Conservation (phyloP, 2,888 invertebrate genomes). For the Pristionchus japonicus region DNA sequence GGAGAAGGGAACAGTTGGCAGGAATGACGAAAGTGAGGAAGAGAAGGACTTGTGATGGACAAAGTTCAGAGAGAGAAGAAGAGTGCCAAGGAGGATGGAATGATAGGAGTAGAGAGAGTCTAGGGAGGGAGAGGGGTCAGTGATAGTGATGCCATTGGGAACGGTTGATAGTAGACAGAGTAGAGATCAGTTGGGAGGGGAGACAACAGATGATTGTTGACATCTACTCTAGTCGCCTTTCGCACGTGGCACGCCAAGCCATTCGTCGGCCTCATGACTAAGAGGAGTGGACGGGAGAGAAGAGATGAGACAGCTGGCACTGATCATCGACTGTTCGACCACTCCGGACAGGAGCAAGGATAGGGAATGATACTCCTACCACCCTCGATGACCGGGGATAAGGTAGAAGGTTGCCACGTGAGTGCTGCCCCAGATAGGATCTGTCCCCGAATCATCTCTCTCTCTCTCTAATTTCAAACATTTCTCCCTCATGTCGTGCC, state of each 20-base stretch:
- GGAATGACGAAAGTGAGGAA: slow-evolving; percentile 5
- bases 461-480: background rate
- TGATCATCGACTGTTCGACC: background rate
- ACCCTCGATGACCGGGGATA: background rate
- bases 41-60: background rate
- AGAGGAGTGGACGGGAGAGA: slow-evolving; percentile 46
- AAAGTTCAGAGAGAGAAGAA: background rate
- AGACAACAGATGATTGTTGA: slow-evolving; percentile 48
- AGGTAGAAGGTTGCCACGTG: no score
- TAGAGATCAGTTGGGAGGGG: background rate
- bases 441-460: background rate
- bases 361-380: background rate
- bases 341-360: background rate
- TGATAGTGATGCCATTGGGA: slow-evolving; percentile 3
- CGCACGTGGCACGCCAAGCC: slow-evolving; percentile 53
- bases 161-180: background rate
- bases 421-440: background rate
- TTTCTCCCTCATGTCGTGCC: slow-evolving; percentile 9
- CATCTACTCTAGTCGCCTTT: slow-evolving; percentile 51
- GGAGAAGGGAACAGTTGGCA: slow-evolving; percentile 32
- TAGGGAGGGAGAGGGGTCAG: background rate
- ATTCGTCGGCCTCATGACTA: slow-evolving; percentile 53
- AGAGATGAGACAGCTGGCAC: background rate
- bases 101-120: background rate
- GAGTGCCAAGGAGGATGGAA: background rate